Percentiles rank a stretch among this genome's conserved stretches.
phyloP scores from a whole-genome alignment of 37 sponge, comb jelly and placozoan genomes.

The Petrosia ficiformis region DNA sequence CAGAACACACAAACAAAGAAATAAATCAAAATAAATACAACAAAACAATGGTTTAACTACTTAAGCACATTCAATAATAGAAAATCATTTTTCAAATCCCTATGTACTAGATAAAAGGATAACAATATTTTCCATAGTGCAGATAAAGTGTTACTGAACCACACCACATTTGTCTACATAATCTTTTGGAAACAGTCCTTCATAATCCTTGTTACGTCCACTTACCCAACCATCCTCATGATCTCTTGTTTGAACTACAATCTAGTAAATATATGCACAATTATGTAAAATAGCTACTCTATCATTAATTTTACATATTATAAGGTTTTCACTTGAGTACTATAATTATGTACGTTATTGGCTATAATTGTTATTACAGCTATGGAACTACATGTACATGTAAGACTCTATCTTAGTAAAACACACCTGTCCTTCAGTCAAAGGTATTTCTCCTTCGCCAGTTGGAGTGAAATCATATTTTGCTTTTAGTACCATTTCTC shows the following conservation, averaged over 20 bases:
- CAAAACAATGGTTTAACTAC: no score
- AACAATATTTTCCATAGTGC: no score
- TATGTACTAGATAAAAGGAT: no score
- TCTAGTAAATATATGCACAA: conserved; percentile 23
- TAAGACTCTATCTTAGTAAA: neutral
- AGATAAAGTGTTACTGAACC: neutral
- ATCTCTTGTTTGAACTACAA: conserved; percentile 53
- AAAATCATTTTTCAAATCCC: no score
- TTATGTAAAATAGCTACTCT: neutral
- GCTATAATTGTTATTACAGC: neutral
- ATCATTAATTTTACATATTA: neutral
- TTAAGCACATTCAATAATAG: no score
- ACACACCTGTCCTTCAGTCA: conserved; percentile 66
- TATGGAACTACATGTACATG: no score
- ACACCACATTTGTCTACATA: conserved; percentile 13
- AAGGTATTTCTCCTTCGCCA: conserved; percentile 35
- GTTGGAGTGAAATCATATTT: conserved; percentile 47
- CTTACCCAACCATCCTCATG: conserved; percentile 69
- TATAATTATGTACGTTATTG: no score
- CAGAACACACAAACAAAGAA: no score
- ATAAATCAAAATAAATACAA: no score
- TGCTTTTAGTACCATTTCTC: conserved; percentile 42
- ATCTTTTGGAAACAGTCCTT: conserved; percentile 63
- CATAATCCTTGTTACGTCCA: conserved; percentile 36
- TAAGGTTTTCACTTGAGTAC: no score